Base-by-base conservation (phyloP, 2,888 invertebrate species). In the Drosophila borealis region DNA sequence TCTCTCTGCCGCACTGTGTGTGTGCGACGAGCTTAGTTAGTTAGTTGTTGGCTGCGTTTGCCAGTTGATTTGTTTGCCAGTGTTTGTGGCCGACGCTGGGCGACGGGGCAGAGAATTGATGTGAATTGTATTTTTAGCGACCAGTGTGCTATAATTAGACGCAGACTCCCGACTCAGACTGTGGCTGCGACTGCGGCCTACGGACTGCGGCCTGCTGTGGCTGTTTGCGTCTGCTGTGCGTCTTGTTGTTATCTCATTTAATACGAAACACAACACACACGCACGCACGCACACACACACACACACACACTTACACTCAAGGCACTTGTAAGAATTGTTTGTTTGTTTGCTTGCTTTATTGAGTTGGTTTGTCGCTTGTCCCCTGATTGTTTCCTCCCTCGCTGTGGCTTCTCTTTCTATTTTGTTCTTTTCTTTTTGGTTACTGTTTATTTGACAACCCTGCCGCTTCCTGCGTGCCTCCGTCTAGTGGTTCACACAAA, bases 41-140 rank as follows among this genome's bases (percentile, higher is more conserved):
- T 39, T 54, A 51, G 54, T 36, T 36, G 36, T 36, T 60, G 55
- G 50, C 13, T 13, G 36, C n/a, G 36, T 55, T 68, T 57, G 74
- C 37, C 48, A 51, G 64, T 78, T 59, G 62, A 45, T 68, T 60
- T 77, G 82, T 81, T 86, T 86, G 87, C 68, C 66, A 62, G 59
- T 83, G 81, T 76, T 84, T 75, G 76, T 67, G 74, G 55, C 42
- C 44, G 50, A 25, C 34, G 59, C 51, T 62, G 60, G 65, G 61
- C 56, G 49, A 41, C 51, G 39, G 53, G 33, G 39, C 53, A 29
- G 29, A 29, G 54, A 66, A 62, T 63, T 78, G 53, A 62, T 77
- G 50, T 61, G 70, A 62, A 67, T 63, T 74, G 65, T 83, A 82
- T 87, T 87, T 82, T 78, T 82, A 82, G 81, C 81, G 57, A 44